Evolutionary conservation across 1,140 invertebrate genomes (phyloP).

Genomic region (Apis mellifera): Amel_HAv3.1 CM009936.2:15918501-15919000

Average conservation of each 20-base stretch:
- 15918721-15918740: background rate
- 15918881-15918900: conserved; percentile 62
- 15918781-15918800: background rate
- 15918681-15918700: background rate
- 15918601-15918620: no score
- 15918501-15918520: background rate
- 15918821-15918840: conserved; percentile 34
- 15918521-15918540: no score
- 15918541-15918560: no score
- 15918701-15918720: background rate
- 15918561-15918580: no score
- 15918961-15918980: background rate
- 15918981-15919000: background rate
- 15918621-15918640: no score
- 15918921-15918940: background rate
- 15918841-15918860: background rate
- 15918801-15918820: conserved; percentile 36
- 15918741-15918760: background rate
- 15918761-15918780: background rate
- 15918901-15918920: background rate
- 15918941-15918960: conserved; percentile 47
- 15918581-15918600: no score
- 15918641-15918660: no score
- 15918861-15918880: conserved; percentile 17
- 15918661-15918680: no score